phyloP scores from a whole-genome alignment of 2,888 invertebrate genomes.

The Brachylomia viminalis region DNA sequence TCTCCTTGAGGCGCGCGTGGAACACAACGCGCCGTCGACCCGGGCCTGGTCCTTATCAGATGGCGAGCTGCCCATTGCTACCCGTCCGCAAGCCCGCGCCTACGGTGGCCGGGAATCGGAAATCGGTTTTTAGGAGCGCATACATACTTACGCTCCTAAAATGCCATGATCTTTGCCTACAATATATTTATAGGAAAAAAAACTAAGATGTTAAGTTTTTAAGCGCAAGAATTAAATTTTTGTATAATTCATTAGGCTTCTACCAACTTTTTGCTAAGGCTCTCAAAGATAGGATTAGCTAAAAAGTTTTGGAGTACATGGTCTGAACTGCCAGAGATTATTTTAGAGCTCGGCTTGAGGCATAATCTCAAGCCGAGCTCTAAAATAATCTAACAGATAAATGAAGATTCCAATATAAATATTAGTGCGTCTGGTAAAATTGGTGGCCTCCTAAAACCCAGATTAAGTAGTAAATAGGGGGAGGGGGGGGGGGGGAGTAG shows the following conservation, averaged over 20 bases:
- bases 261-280: slow-evolving; percentile 5
- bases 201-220: neutral
- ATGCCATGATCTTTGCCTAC: neutral
- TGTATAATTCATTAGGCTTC: neutral
- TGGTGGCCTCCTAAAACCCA: neutral
- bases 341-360: slow-evolving; percentile 6
- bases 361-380: too few species aligned
- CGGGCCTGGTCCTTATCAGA: too few species aligned
- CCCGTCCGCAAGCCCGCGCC: too few species aligned
- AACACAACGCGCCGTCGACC: too few species aligned
- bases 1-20: too few species aligned
- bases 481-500: too few species aligned
- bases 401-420: slow-evolving; percentile 6
- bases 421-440: neutral
- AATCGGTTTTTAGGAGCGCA: too few species aligned
- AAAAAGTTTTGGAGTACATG: slow-evolving; percentile 19
- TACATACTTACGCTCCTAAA: neutral
- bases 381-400: too few species aligned
- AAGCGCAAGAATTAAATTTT: slow-evolving; percentile 4
- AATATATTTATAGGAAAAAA: neutral
- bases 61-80: too few species aligned
- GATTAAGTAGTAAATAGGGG: neutral
- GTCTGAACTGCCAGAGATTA: slow-evolving; percentile 37
- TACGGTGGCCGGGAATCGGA: too few species aligned
- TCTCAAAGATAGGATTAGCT: slow-evolving; percentile 24